Percentiles rank a stretch among this genome's conserved stretches.
phyloP scores from a whole-genome alignment of 1,140 invertebrate species.

The Goniozus legneri region DNA sequence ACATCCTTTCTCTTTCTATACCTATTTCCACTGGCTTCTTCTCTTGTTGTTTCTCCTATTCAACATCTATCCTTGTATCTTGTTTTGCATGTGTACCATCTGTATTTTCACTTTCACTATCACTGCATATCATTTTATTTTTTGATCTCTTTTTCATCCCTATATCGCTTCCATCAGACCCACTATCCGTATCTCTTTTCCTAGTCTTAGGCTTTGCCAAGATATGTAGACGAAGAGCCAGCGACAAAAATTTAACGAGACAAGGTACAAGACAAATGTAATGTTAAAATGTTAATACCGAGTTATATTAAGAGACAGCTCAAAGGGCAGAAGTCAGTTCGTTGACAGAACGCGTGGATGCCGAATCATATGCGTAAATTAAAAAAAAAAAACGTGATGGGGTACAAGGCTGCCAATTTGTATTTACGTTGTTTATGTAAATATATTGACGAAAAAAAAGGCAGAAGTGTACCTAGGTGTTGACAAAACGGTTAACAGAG shows the following conservation, averaged over 20 bases:
- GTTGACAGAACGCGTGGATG: background rate
- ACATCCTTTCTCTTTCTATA: too few species aligned
- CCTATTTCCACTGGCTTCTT: too few species aligned
- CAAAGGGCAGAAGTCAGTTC: background rate
- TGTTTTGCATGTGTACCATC: too few species aligned
- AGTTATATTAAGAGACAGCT: background rate
- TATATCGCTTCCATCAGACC: too few species aligned
- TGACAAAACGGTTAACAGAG: background rate
- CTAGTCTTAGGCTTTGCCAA: too few species aligned
- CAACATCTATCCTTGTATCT: too few species aligned
- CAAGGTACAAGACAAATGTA: background rate
- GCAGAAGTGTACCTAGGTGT: background rate
- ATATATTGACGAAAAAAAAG: background rate
- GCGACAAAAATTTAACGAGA: background rate
- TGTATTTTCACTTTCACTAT: too few species aligned
- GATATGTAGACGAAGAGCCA: constrained; percentile 20
- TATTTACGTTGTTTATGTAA: background rate
- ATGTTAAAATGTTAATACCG: background rate
- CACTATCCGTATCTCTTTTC: too few species aligned
- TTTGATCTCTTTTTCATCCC: too few species aligned
- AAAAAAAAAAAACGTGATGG: background rate
- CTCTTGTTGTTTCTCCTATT: too few species aligned
- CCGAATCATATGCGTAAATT: background rate
- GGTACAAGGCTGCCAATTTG: background rate
- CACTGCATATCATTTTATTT: too few species aligned